A percentile compares a stretch with the other conserved stretches of the same genome.
Conservation (phyloP, 2,888 invertebrate genomes). For the Eledona agricola region DNA sequence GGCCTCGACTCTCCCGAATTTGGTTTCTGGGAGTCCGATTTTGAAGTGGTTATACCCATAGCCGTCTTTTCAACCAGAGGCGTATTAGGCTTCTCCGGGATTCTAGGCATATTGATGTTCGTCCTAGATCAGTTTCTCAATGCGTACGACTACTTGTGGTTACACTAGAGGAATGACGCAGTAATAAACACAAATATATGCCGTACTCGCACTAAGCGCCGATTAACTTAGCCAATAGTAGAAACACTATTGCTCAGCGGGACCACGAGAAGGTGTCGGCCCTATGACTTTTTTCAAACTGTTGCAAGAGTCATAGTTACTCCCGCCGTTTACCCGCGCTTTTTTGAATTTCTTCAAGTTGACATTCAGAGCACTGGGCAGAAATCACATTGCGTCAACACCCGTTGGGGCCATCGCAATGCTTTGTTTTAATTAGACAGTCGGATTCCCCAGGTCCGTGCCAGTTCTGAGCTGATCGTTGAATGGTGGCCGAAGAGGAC, state of each 20-base stretch:
- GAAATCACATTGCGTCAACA: too few relatives aligned
- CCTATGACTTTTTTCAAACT: slow-evolving; percentile 2
- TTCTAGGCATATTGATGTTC: slow-evolving; percentile 2
- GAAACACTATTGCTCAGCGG: not conserved
- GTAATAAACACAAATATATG: too few relatives aligned
- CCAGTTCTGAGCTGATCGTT: too few relatives aligned
- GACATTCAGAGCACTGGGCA: too few relatives aligned
- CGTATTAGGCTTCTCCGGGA: slow-evolving; percentile 13
- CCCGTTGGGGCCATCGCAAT: too few relatives aligned
- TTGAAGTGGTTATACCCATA: slow-evolving; percentile 12
- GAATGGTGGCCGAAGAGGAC: too few relatives aligned
- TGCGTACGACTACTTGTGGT: not conserved
- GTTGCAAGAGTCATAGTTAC: slow-evolving; percentile 12
- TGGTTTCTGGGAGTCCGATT: slow-evolving; percentile 3
- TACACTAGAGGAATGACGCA: not conserved
- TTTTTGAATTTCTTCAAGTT: too few relatives aligned
- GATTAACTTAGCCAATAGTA: slow-evolving; percentile 1
- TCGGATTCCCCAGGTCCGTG: too few relatives aligned
- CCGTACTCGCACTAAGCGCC: too few relatives aligned
- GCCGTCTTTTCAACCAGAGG: not conserved
- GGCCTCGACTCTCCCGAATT: slow-evolving; percentile 8
- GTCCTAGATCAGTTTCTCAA: not conserved
- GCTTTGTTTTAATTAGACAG: too few relatives aligned
- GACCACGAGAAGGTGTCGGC: slow-evolving; percentile 1
- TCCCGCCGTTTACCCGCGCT: too few relatives aligned